A percentile compares a stretch with the other conserved stretches of the same genome.
Evolutionary conservation across 2,888 invertebrate genomes (phyloP).

Genomic region (Graphium colonna): DNA sequence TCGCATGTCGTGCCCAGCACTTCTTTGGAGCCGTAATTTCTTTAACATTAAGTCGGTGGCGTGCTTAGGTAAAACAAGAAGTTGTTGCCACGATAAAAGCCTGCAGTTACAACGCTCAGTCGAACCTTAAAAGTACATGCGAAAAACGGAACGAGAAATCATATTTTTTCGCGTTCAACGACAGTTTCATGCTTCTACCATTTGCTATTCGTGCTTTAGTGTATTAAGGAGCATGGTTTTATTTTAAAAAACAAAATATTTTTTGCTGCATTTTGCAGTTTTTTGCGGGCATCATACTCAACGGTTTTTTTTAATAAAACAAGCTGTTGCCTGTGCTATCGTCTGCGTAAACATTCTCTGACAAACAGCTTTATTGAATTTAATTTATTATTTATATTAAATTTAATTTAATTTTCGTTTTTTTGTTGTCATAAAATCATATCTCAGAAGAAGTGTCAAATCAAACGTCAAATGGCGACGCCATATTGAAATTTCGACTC

Average conservation of each 20-base stretch:
- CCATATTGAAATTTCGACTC: too few species aligned
- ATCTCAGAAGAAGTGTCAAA: too few species aligned
- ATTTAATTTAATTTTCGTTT: too few species aligned
- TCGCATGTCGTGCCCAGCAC: constrained; percentile 32
- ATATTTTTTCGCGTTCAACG: constrained; percentile 12
- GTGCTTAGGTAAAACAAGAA: constrained; percentile 36
- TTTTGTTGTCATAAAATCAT: too few species aligned
- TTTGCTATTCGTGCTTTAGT: neutral
- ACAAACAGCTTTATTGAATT: too few species aligned
- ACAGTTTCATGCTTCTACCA: constrained; percentile 3
- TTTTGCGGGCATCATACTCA: too few species aligned
- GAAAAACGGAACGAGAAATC: constrained; percentile 11
- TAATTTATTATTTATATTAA: too few species aligned
- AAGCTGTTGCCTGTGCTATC: too few species aligned
- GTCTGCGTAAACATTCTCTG: too few species aligned
- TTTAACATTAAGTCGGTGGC: constrained; percentile 39
- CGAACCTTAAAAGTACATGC: constrained; percentile 17
- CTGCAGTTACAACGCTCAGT: constrained; percentile 20
- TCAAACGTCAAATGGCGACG: too few species aligned
- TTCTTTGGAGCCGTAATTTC: constrained; percentile 47
- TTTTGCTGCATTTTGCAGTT: too few species aligned
- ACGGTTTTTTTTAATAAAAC: too few species aligned
- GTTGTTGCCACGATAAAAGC: constrained; percentile 29
- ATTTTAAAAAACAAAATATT: neutral
- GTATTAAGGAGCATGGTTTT: neutral